Evolutionary conservation across 2,113 vertebrate genomes (phyloP).

Genomic region (Sylvietta virens): DNA sequence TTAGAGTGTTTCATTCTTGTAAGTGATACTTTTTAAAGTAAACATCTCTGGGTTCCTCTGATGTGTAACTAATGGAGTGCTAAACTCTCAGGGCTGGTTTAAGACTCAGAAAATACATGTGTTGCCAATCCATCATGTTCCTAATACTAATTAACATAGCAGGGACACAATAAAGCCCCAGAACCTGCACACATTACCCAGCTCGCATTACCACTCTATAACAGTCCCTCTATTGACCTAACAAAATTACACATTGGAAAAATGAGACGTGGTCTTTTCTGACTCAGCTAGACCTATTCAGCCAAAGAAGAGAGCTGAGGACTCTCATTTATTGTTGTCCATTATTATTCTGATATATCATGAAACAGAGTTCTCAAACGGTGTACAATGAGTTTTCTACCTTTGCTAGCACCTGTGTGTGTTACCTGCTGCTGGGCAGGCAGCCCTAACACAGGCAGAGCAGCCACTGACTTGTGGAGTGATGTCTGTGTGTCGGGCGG

Average conservation of each 20-base stretch:
- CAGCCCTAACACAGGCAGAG: neutral
- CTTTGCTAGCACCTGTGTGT: neutral
- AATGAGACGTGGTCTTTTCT: neutral
- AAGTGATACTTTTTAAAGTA: constrained; percentile 79
- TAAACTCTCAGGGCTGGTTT: constrained; percentile 82
- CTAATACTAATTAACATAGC: constrained; percentile 91
- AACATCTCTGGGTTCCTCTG: constrained; percentile 72
- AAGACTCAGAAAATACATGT: constrained; percentile 81
- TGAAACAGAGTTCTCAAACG: neutral
- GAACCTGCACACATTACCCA: constrained; percentile 71
- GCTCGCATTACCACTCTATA: constrained; percentile 75
- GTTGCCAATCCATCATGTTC: constrained; percentile 87
- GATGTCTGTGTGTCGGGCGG: accelerated
- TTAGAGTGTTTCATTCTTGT: constrained; percentile 72
- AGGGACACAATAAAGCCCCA: constrained; percentile 79
- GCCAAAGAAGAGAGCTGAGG: neutral
- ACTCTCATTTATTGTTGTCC: neutral
- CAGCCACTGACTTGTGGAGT: neutral
- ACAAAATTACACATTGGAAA: constrained; percentile 27
- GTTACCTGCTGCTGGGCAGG: neutral
- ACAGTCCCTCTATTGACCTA: constrained; percentile 63
- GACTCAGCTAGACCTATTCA: neutral
- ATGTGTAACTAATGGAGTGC: constrained; percentile 80
- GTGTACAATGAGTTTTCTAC: neutral
- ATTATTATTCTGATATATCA: neutral